A percentile compares a stretch with the other conserved stretches of the same genome.
Conservation (phyloP, 2,888 invertebrate species). For the Leistus spinibarbis region DNA sequence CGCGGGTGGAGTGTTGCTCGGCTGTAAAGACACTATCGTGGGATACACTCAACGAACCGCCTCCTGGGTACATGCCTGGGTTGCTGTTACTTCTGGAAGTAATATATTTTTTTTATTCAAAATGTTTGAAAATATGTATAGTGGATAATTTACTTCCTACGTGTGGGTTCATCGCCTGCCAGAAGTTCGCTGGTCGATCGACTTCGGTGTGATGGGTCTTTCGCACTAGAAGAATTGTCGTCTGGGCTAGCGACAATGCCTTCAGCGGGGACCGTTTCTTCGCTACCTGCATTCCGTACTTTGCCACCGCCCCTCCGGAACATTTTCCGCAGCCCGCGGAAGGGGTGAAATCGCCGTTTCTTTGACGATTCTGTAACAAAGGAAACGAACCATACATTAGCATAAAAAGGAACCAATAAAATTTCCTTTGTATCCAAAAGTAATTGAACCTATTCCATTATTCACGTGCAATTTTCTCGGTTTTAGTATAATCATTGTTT, state of each 20-base stretch:
- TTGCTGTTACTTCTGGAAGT: slow-evolving; percentile 51
- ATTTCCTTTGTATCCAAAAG: too few species aligned
- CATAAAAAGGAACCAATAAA: not conserved
- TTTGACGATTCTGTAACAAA: slow-evolving; percentile 56
- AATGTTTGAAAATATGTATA: not conserved
- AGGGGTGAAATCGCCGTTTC: slow-evolving; percentile 67
- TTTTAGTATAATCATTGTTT: too few species aligned
- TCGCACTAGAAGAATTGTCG: slow-evolving; percentile 57
- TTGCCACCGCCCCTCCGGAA: slow-evolving; percentile 62
- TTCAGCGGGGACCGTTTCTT: slow-evolving; percentile 48
- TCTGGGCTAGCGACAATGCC: slow-evolving; percentile 55
- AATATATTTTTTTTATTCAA: not conserved
- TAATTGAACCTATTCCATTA: too few species aligned
- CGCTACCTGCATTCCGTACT: slow-evolving; percentile 45
- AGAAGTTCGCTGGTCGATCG: slow-evolving; percentile 70
- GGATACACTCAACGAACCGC: slow-evolving; percentile 76
- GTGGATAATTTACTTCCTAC: slow-evolving; percentile 60
- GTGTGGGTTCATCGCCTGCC: slow-evolving; percentile 63
- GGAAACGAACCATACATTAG: not conserved
- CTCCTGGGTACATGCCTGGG: slow-evolving; percentile 56
- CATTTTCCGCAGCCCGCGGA: slow-evolving; percentile 72
- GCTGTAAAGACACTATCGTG: slow-evolving; percentile 92
- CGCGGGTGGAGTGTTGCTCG: slow-evolving; percentile 37
- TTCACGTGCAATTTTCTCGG: too few species aligned
- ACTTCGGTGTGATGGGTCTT: slow-evolving; percentile 51